Evolutionary conservation across 1,140 invertebrate species (phyloP).

Genomic region (Saccostrea echinata): DNA sequence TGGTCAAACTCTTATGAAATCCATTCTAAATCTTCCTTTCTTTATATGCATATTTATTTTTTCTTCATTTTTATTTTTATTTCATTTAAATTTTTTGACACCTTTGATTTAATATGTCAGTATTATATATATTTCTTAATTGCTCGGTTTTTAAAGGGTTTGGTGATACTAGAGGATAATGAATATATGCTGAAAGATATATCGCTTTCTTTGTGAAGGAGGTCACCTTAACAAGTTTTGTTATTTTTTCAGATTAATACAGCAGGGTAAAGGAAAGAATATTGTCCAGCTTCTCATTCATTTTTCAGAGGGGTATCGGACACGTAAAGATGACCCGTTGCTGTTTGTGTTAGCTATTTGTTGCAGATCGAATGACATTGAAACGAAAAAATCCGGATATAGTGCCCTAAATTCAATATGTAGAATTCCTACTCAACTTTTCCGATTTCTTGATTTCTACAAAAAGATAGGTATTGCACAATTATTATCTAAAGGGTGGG

Average conservation of each 20-base stretch:
- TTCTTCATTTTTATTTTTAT: no score
- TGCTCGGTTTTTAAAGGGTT: no score
- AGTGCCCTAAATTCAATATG: slow-evolving; percentile 68
- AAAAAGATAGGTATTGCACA: slow-evolving; percentile 45
- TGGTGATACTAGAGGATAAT: no score
- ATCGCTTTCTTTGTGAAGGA: no score
- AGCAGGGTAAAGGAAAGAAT: background rate
- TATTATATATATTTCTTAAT: no score
- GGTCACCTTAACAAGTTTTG: no score
- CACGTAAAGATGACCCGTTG: slow-evolving; percentile 73
- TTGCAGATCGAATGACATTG: slow-evolving; percentile 64
- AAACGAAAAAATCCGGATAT: slow-evolving; percentile 70
- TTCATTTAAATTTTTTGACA: no score
- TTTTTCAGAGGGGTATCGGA: slow-evolving; percentile 59
- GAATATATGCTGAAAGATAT: no score
- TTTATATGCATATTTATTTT: no score
- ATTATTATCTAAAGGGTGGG: slow-evolving; percentile 81
- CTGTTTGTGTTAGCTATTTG: slow-evolving; percentile 78
- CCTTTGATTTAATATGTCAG: no score
- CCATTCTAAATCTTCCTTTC: no score
- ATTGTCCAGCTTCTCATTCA: background rate
- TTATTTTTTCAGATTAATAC: background rate
- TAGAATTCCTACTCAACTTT: slow-evolving; percentile 79
- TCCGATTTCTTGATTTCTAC: slow-evolving; percentile 75
- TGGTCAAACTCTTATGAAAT: no score